Evolutionary conservation across 2,888 invertebrate genomes (phyloP), one percentile per base, ranked within the genome.

Genomic region (Euphydryas editha): DNA sequence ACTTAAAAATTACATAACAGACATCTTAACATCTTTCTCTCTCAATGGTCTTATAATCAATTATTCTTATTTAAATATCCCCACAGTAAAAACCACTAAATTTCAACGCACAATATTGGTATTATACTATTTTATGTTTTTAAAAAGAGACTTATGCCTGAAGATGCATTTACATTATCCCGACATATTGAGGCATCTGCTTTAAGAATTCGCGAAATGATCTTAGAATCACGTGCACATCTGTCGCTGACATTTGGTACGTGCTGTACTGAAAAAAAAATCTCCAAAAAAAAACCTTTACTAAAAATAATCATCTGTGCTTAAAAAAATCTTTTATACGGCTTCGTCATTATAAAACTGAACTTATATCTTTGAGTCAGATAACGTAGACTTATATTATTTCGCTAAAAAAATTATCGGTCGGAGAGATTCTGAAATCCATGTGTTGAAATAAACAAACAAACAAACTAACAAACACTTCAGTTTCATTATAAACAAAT

Each of bases 231-330:
- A 78, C 80, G 77, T 73, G 80, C 81, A 80, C 90, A 90, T 87
- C 90, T 90, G 92, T 84, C 76, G 65, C 76, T 73, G 86, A 82
- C 91, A 90, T 90, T 92, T 92, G 92, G 91, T 88, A 85, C 91
- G 90, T 90, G 90, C 86, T 82, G 73, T 60, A 71, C 57, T 70
- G 67, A 73, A 51, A 24, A 51, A 51, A 47, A 11, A 13, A 13
- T 24, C 17, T 18, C 2, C 8, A 17, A 30, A 36, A 36, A 51
- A n/a, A 36, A 36, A 36, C 5, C 8, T 30, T 13, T 51, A 51
- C 15, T 44, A 44, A n/a, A n/a, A n/a, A 15, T 44, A n/a, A 15
- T 15, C 42, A 15, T n/a, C 2, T 44, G n/a, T 44, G n/a, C 4
- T 30, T 30, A 30, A 30, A 30, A 3, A 30, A 30, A 30, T 30